Conservation (phyloP, 2,113 vertebrate genomes). For the Cercocebus atys region DNA sequence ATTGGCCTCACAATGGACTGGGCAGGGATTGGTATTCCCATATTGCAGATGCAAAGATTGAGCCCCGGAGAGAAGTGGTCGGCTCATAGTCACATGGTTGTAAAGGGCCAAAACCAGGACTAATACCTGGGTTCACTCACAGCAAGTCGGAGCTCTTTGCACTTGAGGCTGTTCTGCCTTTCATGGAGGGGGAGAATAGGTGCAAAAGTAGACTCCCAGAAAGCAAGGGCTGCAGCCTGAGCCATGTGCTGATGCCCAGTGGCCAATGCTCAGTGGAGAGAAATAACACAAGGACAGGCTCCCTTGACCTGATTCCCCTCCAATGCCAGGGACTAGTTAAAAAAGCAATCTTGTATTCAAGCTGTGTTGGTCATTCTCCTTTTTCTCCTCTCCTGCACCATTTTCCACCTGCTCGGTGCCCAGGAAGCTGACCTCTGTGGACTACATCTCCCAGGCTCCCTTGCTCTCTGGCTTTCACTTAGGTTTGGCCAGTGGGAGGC, state of each 20-base stretch:
- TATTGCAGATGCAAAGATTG: neutral
- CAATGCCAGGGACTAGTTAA: neutral
- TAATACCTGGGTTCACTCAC: neutral
- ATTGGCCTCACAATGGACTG: neutral
- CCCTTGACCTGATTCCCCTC: neutral
- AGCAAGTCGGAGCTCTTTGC: neutral
- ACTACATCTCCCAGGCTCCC: conserved; percentile 38
- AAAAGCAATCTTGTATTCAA: neutral
- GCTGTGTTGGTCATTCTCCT: neutral
- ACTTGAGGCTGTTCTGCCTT: neutral
- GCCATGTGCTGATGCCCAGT: neutral
- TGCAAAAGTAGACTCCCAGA: neutral
- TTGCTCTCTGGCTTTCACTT: neutral
- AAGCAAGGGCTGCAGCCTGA: neutral
- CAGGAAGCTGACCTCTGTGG: neutral
- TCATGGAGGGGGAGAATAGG: neutral
- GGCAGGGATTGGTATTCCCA: neutral
- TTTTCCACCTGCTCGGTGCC: neutral
- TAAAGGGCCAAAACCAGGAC: neutral
- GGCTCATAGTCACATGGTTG: neutral
- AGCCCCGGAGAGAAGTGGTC: neutral
- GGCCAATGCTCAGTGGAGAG: neutral
- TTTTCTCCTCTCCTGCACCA: neutral
- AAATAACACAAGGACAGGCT: neutral
- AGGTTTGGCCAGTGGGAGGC: conserved; percentile 2